Evolutionary conservation across 1,140 invertebrate genomes (phyloP).

Genomic region (Zaprionus vittiger): DNA sequence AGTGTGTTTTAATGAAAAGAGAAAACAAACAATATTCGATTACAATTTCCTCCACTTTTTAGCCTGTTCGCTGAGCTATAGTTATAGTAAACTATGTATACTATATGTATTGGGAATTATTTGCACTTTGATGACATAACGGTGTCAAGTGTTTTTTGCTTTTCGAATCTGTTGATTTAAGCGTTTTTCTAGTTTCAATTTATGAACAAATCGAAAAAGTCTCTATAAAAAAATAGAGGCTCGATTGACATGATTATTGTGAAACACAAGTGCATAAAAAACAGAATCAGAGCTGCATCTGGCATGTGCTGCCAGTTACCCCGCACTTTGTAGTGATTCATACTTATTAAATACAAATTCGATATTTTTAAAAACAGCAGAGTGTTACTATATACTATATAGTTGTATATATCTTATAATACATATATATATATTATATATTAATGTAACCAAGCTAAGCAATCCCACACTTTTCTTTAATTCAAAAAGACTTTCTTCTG

Average conservation of each 20-base stretch:
- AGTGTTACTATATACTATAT: no score
- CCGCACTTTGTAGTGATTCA: neutral
- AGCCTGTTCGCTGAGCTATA: neutral
- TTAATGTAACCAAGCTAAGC: no score
- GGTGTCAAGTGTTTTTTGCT: conserved; percentile 20
- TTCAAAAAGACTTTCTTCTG: neutral
- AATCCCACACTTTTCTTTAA: no score
- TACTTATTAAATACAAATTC: neutral
- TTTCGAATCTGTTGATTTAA: conserved; percentile 24
- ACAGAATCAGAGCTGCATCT: neutral
- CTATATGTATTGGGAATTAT: conserved; percentile 18
- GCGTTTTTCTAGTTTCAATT: conserved; percentile 35
- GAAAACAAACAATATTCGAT: neutral
- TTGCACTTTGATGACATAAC: conserved; percentile 26
- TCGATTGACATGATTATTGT: conserved; percentile 28
- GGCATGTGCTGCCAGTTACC: conserved; percentile 1
- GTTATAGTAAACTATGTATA: neutral
- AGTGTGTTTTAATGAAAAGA: neutral
- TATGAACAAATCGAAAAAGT: conserved; percentile 23
- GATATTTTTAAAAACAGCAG: no score
- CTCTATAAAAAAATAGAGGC: conserved; percentile 23
- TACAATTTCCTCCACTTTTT: neutral
- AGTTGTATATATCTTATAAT: no score
- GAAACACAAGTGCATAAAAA: conserved; percentile 4
- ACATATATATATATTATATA: no score